A percentile compares a stretch with the other conserved stretches of the same genome.
phyloP scores from a whole-genome alignment of 1,140 invertebrate species.

The Zophobas atratus region DNA sequence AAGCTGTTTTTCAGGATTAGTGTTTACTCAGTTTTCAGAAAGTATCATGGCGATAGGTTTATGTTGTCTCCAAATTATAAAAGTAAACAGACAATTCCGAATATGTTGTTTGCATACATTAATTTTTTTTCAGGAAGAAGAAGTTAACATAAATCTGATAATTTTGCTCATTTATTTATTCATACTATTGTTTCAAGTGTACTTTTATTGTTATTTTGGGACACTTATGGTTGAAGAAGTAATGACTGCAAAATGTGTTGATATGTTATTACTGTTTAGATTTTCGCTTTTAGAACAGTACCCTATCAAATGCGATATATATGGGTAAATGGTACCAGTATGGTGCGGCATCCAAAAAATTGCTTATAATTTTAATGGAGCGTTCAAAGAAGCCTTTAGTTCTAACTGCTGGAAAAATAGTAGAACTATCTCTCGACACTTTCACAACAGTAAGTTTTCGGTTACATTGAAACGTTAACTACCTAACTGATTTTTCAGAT shows the following conservation, averaged over 20 bases:
- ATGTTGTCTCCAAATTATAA: slow-evolving; percentile 19
- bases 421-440: no score
- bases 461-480: no score
- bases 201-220: slow-evolving; percentile 57
- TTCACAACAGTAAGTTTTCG: no score
- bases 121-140: no score
- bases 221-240: slow-evolving; percentile 53
- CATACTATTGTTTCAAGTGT: slow-evolving; percentile 7
- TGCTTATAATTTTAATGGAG: no score
- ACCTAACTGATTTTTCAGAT: no score
- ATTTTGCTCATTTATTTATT: not conserved
- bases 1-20: slow-evolving; percentile 4
- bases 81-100: no score
- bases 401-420: no score
- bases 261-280: not conserved
- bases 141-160: no score
- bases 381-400: no score
- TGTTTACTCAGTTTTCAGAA: slow-evolving; percentile 5
- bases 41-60: slow-evolving; percentile 11
- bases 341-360: no score
- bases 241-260: not conserved
- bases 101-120: no score
- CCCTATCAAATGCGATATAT: slow-evolving; percentile 43
- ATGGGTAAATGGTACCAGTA: slow-evolving; percentile 23
- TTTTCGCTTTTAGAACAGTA: slow-evolving; percentile 45